Base-by-base conservation (phyloP, 1,140 invertebrate species). In the Heliconius melpomene region DNA sequence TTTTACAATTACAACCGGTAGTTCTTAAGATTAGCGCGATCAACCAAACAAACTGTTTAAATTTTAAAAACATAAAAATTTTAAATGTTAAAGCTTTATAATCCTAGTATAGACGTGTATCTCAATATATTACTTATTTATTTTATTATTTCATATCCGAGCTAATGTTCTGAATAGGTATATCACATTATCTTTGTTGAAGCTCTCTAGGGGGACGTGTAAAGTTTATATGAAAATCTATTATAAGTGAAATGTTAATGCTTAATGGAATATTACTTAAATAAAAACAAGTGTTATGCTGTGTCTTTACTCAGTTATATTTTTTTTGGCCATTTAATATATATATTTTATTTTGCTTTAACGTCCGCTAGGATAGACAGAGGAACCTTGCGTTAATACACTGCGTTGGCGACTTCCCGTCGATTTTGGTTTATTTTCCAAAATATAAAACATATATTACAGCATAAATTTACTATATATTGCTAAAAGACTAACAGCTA, bases 141-240 rank as follows among this genome's bases (percentile, higher is more conserved):
- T 60, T 26, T 26, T 66, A 26, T 66, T 66, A 66, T 66, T 29
- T 66, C n/a, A 66, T 66, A 66, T 3, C 5, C 0, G 23, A 66
- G 9, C 23, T 66, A 66, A 11, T 66, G 60, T 29, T 29, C 13
- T 66, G 26, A 29, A 66, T 29, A 66, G 26, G 26, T 29, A 32
- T 0, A 32, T 32, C 60, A 66, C 13, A 29, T 66, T 66, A 9
- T 66, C 26, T 26, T 13, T 29, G 60, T 29, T 66, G 26, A 6
- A 9, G 1, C 6, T n/a, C 26, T 29, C 26, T 29, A 26, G 26
- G n/a, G 23, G 29, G 26, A 66, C 2, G 60, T 23, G 57, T 60
- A 60, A 29, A 66, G 60, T 66, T 66, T 66, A 29, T 29, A 66
- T 66, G 60, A 66, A 66, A 66, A 66, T 66, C 60, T 66, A 66